A percentile compares a stretch with the other conserved stretches of the same genome.
phyloP scores from a whole-genome alignment of 2,888 invertebrate species.

The Microdon myrmicae region DNA sequence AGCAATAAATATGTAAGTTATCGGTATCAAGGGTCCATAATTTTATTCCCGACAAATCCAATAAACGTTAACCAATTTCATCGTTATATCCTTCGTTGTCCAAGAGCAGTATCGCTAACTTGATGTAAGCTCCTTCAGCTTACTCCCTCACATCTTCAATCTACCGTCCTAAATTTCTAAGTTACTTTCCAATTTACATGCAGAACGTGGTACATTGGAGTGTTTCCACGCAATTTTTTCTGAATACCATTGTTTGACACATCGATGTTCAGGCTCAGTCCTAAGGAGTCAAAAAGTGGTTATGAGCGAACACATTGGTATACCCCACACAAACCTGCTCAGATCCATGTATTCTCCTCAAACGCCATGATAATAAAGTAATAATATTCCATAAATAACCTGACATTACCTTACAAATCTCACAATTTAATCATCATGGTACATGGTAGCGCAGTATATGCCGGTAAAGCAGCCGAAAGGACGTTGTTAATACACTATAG shows the following conservation, averaged over 20 bases:
- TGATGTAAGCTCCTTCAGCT: too few species aligned
- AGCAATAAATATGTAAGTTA: too few species aligned
- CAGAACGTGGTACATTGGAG: slow-evolving; percentile 25
- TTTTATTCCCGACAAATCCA: too few species aligned
- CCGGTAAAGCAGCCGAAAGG: slow-evolving; percentile 8
- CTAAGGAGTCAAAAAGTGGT: too few species aligned
- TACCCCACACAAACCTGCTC: neutral
- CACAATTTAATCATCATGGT: slow-evolving; percentile 44
- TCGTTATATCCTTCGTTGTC: too few species aligned
- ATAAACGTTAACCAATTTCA: too few species aligned
- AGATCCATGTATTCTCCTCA: slow-evolving; percentile 2
- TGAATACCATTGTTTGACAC: slow-evolving; percentile 48
- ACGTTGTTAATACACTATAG: slow-evolving; percentile 27
- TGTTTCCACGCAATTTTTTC: slow-evolving; percentile 34
- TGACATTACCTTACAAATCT: slow-evolving; percentile 43
- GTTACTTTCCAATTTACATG: slow-evolving; percentile 47
- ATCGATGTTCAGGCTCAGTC: slow-evolving; percentile 43
- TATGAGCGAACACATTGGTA: neutral
- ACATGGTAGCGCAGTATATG: slow-evolving; percentile 10
- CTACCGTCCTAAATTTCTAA: slow-evolving; percentile 35
- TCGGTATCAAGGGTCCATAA: too few species aligned
- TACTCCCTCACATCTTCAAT: slow-evolving; percentile 25
- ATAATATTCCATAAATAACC: slow-evolving; percentile 46
- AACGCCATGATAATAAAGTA: slow-evolving; percentile 45
- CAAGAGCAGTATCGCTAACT: too few species aligned